Conservation (phyloP, 2,113 vertebrate species). For the Antechinus stuartii region DNA sequence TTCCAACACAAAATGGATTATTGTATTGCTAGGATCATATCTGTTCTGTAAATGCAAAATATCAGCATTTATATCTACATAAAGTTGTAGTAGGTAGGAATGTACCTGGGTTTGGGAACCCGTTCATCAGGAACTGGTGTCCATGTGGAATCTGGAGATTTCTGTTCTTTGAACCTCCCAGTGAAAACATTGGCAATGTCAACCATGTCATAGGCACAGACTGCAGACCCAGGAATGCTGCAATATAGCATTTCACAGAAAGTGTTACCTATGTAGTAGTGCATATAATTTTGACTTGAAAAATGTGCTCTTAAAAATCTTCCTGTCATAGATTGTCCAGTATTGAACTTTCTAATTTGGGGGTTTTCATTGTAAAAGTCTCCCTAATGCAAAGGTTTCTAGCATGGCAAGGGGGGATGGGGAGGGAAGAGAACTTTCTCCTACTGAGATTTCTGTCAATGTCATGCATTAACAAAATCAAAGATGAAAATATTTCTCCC, state of each 20-base stretch:
- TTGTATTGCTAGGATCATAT: too few relatives aligned
- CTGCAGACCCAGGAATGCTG: constrained; percentile 98
- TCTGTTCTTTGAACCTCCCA: constrained; percentile 98
- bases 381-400: constrained; percentile 53
- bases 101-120: constrained; percentile 96
- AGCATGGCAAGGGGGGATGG: constrained; percentile 48
- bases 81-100: not conserved
- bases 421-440: constrained; percentile 29
- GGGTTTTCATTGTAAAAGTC: constrained; percentile 67
- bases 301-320: constrained; percentile 72
- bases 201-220: constrained; percentile 98
- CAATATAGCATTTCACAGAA: constrained; percentile 80
- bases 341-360: constrained; percentile 65
- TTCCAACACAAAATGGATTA: not conserved
- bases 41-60: not conserved
- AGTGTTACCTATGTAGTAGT: constrained; percentile 77
- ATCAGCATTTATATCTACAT: not conserved
- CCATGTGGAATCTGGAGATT: constrained; percentile 98
- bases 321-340: constrained; percentile 63
- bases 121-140: constrained; percentile 96
- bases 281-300: constrained; percentile 62
- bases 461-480: constrained; percentile 41
- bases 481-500: constrained; percentile 37
- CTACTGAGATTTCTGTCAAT: constrained; percentile 60
- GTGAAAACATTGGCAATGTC: constrained; percentile 96